phyloP scores from a whole-genome alignment of 2,888 invertebrate genomes.

The Stenichneumon culpator region DNA sequence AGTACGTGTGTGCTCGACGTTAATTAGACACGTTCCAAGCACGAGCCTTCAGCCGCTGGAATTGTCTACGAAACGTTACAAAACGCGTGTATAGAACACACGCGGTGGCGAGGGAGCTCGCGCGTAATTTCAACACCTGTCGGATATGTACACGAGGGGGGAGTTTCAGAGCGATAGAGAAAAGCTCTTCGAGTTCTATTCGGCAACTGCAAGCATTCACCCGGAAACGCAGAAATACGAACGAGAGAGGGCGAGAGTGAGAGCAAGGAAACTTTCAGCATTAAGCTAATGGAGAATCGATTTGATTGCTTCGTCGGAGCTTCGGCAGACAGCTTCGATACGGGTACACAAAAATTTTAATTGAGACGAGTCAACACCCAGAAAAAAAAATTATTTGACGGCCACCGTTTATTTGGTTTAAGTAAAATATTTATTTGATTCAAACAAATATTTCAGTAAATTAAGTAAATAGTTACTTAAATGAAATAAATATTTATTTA shows the following conservation, averaged over 20 bases:
- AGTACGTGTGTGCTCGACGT: constrained; percentile 68
- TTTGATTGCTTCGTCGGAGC: constrained; percentile 12
- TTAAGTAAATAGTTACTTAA: too few species aligned
- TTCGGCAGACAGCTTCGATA: neutral
- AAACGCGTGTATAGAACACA: constrained; percentile 30
- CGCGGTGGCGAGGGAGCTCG: constrained; percentile 9
- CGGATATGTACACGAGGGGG: constrained; percentile 43
- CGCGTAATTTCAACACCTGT: constrained; percentile 70
- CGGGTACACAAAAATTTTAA: too few species aligned
- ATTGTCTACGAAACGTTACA: constrained; percentile 43
- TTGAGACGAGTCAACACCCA: too few species aligned
- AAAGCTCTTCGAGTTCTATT: constrained; percentile 9
- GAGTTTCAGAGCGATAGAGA: constrained; percentile 12
- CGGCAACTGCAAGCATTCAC: constrained; percentile 48
- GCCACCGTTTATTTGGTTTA: too few species aligned
- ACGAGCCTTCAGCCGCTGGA: constrained; percentile 36
- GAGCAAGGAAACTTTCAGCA: constrained; percentile 14
- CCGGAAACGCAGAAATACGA: constrained; percentile 38
- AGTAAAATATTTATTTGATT: too few species aligned
- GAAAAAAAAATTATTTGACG: too few species aligned
- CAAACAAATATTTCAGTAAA: too few species aligned
- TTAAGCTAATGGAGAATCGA: constrained; percentile 39
- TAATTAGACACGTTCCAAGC: constrained; percentile 71
- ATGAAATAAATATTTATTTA: too few species aligned
- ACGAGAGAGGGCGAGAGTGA: constrained; percentile 15